These are phyloP conservation scores for Dromius quadrimaculatus DNA, from an alignment of 2,888 invertebrate species.

Conservation along the genomic window DNA sequence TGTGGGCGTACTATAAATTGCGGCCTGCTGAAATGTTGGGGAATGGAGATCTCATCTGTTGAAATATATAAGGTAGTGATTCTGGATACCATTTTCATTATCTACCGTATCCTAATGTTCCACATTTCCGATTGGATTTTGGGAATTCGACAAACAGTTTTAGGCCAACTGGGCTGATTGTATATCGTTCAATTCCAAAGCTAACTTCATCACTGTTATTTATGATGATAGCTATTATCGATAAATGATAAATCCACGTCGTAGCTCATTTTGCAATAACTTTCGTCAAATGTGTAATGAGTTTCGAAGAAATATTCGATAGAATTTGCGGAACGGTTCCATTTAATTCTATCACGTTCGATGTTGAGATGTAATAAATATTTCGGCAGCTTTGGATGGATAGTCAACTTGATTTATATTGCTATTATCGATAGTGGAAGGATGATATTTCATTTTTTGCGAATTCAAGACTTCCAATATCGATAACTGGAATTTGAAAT, in stretches of 20 bases:
- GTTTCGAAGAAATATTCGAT: slow-evolving; percentile 22
- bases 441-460: no score
- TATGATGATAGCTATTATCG: slow-evolving; percentile 32
- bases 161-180: neutral
- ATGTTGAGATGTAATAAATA: slow-evolving; percentile 36
- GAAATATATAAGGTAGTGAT: no score
- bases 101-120: no score
- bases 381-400: slow-evolving; percentile 24
- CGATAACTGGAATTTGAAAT: no score
- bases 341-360: slow-evolving; percentile 37
- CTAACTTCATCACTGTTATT: slow-evolving; percentile 37
- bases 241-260: slow-evolving; percentile 33
- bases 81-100: no score
- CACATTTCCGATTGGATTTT: no score
- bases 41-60: no score
- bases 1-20: no score
- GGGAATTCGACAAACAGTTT: neutral
- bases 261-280: slow-evolving; percentile 38
- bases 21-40: no score
- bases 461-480: no score
- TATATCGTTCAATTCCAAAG: slow-evolving; percentile 29
- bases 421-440: no score
- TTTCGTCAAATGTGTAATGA: slow-evolving; percentile 39
- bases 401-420: slow-evolving; percentile 11
- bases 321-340: slow-evolving; percentile 16